A percentile compares a stretch with the other conserved stretches of the same genome.
These are phyloP conservation scores for Serrognathus titanus DNA, from an alignment of 2,888 invertebrate genomes.

Conservation along the genomic window DNA sequence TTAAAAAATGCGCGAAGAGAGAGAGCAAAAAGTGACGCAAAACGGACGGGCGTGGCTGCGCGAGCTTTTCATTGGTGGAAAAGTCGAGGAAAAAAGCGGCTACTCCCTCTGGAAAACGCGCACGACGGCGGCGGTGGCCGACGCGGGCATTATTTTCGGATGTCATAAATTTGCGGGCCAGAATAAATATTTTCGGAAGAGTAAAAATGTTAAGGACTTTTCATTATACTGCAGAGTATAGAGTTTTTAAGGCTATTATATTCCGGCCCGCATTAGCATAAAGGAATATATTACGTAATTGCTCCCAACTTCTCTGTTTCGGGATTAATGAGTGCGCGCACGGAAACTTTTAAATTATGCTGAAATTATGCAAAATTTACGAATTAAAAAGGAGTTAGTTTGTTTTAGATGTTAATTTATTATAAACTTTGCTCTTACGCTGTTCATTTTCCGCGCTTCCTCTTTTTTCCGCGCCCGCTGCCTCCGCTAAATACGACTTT, in stretches of 20 bases:
- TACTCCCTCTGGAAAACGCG: constrained; percentile 3
- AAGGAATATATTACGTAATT: constrained; percentile 50
- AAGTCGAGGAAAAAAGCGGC: constrained; percentile 41
- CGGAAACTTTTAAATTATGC: constrained; percentile 17
- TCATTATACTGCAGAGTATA: constrained; percentile 48
- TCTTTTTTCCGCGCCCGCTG: constrained; percentile 3
- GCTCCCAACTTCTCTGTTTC: constrained; percentile 17
- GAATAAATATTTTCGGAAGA: constrained; percentile 52
- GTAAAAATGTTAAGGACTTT: constrained; percentile 52
- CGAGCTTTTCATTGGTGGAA: constrained; percentile 49
- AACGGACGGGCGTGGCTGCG: constrained; percentile 41
- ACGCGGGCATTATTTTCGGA: constrained; percentile 50
- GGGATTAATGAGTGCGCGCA: neutral
- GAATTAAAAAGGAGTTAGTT: constrained; percentile 27
- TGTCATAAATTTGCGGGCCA: constrained; percentile 51
- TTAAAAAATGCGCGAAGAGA: constrained; percentile 27
- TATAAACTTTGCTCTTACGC: constrained; percentile 22
- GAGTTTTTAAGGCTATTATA: constrained; percentile 50
- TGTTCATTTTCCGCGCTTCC: neutral
- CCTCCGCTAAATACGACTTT: no score
- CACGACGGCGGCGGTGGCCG: constrained; percentile 31
- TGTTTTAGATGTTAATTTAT: constrained; percentile 24
- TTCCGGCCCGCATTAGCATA: constrained; percentile 49
- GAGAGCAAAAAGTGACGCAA: constrained; percentile 36
- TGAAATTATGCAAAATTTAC: constrained; percentile 20